Evolutionary conservation across 2,113 vertebrate species (phyloP).

Genomic region (Erythrolamprus reginae): DNA sequence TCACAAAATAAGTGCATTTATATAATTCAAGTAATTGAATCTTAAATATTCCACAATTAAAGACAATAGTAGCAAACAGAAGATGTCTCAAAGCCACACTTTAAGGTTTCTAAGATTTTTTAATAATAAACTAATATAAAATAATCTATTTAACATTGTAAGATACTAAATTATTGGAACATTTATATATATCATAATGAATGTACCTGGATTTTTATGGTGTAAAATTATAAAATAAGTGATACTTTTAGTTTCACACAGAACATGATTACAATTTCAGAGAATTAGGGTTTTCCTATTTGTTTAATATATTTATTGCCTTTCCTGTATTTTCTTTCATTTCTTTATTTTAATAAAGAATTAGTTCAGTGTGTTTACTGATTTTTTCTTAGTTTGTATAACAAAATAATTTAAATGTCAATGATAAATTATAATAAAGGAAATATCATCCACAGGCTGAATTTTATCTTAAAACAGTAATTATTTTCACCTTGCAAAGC

Average conservation of each 20-base stretch:
- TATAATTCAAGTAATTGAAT: constrained; percentile 61
- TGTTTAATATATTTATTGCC: constrained; percentile 47
- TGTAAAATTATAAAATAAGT: constrained; percentile 43
- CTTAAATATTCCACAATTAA: constrained; percentile 65
- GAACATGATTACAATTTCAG: constrained; percentile 52
- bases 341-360: constrained; percentile 40
- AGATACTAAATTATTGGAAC: constrained; percentile 49
- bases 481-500: constrained; percentile 27
- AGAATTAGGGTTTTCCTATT: constrained; percentile 55
- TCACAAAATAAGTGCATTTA: constrained; percentile 52
- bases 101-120: constrained; percentile 58
- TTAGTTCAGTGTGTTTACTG: background rate
- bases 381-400: constrained; percentile 21
- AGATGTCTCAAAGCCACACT: constrained; percentile 49
- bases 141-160: constrained; percentile 50
- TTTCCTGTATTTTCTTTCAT: background rate
- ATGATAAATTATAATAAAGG: constrained; percentile 17
- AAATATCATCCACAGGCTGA: constrained; percentile 17
- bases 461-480: constrained; percentile 40
- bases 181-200: constrained; percentile 33
- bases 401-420: constrained; percentile 47
- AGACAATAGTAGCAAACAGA: constrained; percentile 51
- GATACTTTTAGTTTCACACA: constrained; percentile 44
- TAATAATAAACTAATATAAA: constrained; percentile 40
- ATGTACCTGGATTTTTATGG: constrained; percentile 58